phyloP scores from a whole-genome alignment of 2,113 vertebrate genomes.

The Steatornis caripensis region DNA sequence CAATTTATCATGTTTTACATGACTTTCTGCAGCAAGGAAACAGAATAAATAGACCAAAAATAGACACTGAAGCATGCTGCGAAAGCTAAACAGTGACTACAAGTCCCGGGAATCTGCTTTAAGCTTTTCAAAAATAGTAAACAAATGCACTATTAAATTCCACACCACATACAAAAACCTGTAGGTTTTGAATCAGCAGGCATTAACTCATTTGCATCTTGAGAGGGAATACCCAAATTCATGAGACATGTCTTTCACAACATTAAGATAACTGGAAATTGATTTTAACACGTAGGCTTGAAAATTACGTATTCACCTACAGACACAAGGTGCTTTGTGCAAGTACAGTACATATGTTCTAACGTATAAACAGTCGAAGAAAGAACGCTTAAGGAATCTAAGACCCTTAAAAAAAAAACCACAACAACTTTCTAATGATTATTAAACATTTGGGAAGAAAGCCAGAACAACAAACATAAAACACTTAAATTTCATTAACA shows the following conservation, averaged over 20 bases:
- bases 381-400: not conserved
- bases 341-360: not conserved
- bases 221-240: not conserved
- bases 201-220: not conserved
- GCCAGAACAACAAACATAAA: not conserved
- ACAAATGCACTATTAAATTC: not conserved
- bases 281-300: not conserved
- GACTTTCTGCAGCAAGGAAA: conserved; percentile 68
- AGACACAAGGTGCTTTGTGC: not conserved
- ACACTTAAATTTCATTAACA: not conserved
- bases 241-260: not conserved
- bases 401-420: not conserved
- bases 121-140: conserved; percentile 48
- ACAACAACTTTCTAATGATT: not conserved
- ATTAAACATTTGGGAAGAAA: not conserved
- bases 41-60: conserved; percentile 73
- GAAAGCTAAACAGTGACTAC: conserved; percentile 66
- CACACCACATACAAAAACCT: not conserved
- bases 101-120: conserved; percentile 50
- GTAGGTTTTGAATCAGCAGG: not conserved
- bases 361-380: not conserved
- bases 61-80: conserved; percentile 59
- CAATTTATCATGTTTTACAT: conserved; percentile 77
- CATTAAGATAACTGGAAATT: not conserved
- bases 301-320: not conserved